phyloP scores from a whole-genome alignment of 2,113 vertebrate genomes.

The Centropristis striata region DNA sequence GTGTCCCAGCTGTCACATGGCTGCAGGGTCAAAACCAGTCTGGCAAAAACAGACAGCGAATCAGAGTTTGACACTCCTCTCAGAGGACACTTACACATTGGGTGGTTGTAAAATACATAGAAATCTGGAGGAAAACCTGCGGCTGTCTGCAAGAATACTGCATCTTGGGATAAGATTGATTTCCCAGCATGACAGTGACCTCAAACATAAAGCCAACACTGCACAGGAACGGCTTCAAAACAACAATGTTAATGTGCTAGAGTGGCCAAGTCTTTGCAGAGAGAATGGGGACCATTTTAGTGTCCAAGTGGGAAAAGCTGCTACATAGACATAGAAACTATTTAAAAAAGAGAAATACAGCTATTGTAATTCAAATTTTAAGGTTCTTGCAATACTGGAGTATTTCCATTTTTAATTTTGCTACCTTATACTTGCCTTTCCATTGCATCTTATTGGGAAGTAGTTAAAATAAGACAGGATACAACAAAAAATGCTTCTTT shows the following conservation, averaged over 20 bases:
- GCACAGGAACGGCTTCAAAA: slow-evolving; percentile 12
- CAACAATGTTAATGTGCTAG: slow-evolving; percentile 10
- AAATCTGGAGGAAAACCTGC: slow-evolving; percentile 6
- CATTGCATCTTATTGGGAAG: background rate
- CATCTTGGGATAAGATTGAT: slow-evolving; percentile 33
- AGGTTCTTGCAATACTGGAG: background rate
- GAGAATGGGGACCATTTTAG: background rate
- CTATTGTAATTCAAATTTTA: background rate
- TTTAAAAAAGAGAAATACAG: background rate
- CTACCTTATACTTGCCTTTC: too few species aligned
- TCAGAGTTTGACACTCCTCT: background rate
- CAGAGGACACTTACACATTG: slow-evolving; percentile 9
- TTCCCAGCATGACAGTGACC: slow-evolving; percentile 42
- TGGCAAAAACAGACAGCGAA: slow-evolving; percentile 14
- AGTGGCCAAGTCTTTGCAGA: slow-evolving; percentile 23
- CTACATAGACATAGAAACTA: background rate
- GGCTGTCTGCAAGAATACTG: slow-evolving; percentile 10
- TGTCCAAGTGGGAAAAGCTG: slow-evolving; percentile 12
- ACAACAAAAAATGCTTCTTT: background rate
- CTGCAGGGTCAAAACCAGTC: slow-evolving; percentile 4
- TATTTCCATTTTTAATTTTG: too few species aligned
- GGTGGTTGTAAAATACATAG: background rate
- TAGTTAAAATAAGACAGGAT: background rate
- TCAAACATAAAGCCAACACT: slow-evolving; percentile 22
- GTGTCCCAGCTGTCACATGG: background rate